Base-by-base conservation (phyloP, 2,113 vertebrate genomes). In the Falco punctatus region DNA sequence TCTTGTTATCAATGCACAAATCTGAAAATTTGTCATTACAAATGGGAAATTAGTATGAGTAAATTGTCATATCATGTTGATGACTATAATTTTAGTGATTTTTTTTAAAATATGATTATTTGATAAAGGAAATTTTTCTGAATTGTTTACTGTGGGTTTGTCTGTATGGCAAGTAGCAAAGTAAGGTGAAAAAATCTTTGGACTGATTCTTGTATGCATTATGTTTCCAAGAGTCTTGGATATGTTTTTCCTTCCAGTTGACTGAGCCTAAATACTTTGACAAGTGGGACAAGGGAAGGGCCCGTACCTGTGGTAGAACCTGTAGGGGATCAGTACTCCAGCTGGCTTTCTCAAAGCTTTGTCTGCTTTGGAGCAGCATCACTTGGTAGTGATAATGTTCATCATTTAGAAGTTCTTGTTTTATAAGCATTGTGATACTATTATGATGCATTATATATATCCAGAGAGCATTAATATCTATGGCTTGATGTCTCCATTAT, bases 371-470 rank as follows among this genome's bases (percentile, higher is more conserved):
- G 40, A 94, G 32, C 52, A 81, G 40, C 58, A 79, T 77, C 42
- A n/a, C 28, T 70, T 85, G 52, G 32, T 57, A 69, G 27, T 40
- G 40, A 27, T 67, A 49, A 86, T 82, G 61, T 79, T 95, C 49
- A n/a, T 90, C 5, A 35, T 91, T 83, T 78, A 74, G 51, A 26
- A 92, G 27, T 21, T 83, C 32, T 86, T 95, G 35, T 85, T 44
- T 80, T 72, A 67, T 38, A 75, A 93, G 49, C 49, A 26, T 52
- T 83, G 55, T 74, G 82, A 75, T 90, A 26, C 42, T 70, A 49
- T 79, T 94, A 51, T 26, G 67, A 78, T 95, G 71, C 32, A 71
- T 92, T 94, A 90, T 94, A 93, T 86, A 86, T 86, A 38, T 86
- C 67, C 35, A 55, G 93, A 35, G 64, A 65, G 32, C 5, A 0